These are phyloP conservation scores for Pachliopta kotzebuea DNA, from an alignment of 2,888 invertebrate genomes.

Conservation along the genomic window DNA sequence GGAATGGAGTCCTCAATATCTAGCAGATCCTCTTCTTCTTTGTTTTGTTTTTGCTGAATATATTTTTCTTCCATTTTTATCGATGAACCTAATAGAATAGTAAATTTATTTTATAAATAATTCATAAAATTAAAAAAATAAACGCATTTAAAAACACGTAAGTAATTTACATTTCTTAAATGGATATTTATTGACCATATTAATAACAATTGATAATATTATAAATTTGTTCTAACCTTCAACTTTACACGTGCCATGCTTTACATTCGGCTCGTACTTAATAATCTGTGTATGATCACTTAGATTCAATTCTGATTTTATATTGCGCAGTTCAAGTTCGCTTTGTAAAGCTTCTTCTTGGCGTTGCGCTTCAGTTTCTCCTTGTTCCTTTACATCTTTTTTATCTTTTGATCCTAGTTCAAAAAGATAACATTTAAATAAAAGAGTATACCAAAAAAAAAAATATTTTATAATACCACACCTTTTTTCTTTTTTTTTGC, in stretches of 20 bases:
- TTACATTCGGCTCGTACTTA: slow-evolving; percentile 74
- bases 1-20: slow-evolving; percentile 80
- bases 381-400: slow-evolving; percentile 45
- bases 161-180: too few relatives aligned
- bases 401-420: slow-evolving; percentile 47
- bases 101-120: too few relatives aligned
- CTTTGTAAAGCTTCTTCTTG: slow-evolving; percentile 31
- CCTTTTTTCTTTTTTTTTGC: slow-evolving; percentile 50
- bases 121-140: too few relatives aligned
- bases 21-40: slow-evolving; percentile 71
- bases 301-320: slow-evolving; percentile 71
- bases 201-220: not conserved
- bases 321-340: slow-evolving; percentile 63
- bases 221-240: slow-evolving; percentile 52
- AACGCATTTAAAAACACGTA: too few relatives aligned
- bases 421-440: not conserved
- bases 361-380: slow-evolving; percentile 34
- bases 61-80: slow-evolving; percentile 80
- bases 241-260: slow-evolving; percentile 68
- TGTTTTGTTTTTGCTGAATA: slow-evolving; percentile 70
- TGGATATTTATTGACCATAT: too few relatives aligned
- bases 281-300: slow-evolving; percentile 77
- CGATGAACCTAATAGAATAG: slow-evolving; percentile 55
- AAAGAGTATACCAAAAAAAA: not conserved
- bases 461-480: slow-evolving; percentile 27